Evolutionary conservation across 2,888 invertebrate genomes (phyloP).

Genomic region (Incurvaria masculella): DNA sequence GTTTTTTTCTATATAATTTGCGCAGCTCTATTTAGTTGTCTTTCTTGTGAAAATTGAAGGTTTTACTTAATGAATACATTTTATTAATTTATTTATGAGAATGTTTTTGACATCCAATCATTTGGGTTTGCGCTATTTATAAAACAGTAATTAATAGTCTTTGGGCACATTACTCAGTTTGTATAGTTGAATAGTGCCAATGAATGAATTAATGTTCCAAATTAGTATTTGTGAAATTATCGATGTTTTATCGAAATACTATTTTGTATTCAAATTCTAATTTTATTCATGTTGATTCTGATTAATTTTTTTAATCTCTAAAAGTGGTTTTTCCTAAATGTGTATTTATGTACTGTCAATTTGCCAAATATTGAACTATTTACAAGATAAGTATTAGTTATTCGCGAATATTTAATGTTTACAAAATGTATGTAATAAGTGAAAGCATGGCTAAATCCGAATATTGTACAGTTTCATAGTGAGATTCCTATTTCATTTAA

Average conservation of each 20-base stretch:
- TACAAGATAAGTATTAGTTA: not conserved
- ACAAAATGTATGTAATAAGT: constrained; percentile 1
- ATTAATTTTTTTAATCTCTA: not conserved
- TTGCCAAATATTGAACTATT: constrained; percentile 1
- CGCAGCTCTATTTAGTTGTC: too few species aligned
- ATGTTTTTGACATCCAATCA: not conserved
- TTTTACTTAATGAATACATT: too few species aligned
- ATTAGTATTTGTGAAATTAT: not conserved
- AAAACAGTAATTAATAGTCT: not conserved
- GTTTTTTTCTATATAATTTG: too few species aligned
- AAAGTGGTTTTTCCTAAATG: not conserved
- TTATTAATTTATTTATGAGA: too few species aligned
- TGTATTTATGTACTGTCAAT: not conserved
- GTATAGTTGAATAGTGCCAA: not conserved
- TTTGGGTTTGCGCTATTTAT: not conserved
- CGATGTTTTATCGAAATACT: not conserved
- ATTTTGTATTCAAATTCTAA: not conserved
- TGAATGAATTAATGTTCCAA: not conserved
- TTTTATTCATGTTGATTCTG: not conserved
- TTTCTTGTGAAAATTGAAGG: too few species aligned
- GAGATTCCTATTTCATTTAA: constrained; percentile 35
- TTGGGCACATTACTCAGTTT: too few species aligned
- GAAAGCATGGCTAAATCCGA: not conserved
- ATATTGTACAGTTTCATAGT: constrained; percentile 33
- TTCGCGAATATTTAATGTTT: not conserved